These are phyloP conservation scores for Oscheius myriophilus DNA, from an alignment of 2,888 invertebrate species.

Conservation along the genomic window DNA sequence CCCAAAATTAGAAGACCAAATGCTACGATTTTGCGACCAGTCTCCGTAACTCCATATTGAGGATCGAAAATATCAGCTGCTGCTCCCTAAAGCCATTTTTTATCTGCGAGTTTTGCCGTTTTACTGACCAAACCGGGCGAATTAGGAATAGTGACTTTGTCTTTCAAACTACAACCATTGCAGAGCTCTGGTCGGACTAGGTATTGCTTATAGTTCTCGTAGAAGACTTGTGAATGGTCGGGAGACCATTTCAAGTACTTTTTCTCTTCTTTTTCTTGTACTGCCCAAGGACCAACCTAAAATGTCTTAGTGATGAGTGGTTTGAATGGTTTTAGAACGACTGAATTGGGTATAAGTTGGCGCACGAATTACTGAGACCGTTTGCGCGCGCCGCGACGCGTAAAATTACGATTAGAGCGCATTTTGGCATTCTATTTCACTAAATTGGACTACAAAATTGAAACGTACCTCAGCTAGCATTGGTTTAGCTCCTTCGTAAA, in stretches of 20 bases:
- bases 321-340: no score
- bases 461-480: conserved; percentile 40
- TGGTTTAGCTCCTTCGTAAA: conserved; percentile 53
- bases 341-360: no score
- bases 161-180: conserved; percentile 53
- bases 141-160: conserved; percentile 55
- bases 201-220: conserved; percentile 64
- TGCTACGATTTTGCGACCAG: conserved; percentile 43
- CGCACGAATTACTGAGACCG: no score
- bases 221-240: conserved; percentile 54
- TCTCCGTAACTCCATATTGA: conserved; percentile 44
- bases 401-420: not conserved
- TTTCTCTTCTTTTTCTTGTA: conserved; percentile 62
- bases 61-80: conserved; percentile 57
- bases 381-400: no score
- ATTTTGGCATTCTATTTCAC: no score
- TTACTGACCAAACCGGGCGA: conserved; percentile 50
- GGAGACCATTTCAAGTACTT: conserved; percentile 53
- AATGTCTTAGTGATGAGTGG: not conserved
- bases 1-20: conserved; percentile 47
- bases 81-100: conserved; percentile 50
- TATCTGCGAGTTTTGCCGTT: not conserved
- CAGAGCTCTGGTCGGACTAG: conserved; percentile 47
- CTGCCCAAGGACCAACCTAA: conserved; percentile 28
- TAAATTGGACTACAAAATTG: no score